Conservation (phyloP, 2,888 invertebrate species). For the Cerastoderma edule region DNA sequence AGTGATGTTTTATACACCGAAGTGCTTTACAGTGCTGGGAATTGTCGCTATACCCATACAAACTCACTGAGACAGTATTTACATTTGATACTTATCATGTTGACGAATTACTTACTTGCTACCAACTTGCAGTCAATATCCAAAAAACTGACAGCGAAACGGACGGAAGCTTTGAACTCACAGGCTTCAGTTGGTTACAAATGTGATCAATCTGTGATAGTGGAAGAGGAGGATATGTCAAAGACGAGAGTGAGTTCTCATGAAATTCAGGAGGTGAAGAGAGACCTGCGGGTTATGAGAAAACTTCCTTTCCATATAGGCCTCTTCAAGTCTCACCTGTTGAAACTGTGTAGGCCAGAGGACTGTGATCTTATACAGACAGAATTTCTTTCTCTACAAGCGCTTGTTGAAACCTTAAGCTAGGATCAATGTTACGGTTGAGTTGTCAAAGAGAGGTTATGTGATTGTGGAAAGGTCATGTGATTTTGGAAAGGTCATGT, state of each 20-base stretch:
- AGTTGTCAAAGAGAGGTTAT: too few relatives aligned
- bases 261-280: constrained; percentile 4
- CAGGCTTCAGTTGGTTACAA: neutral
- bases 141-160: neutral
- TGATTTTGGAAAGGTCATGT: too few relatives aligned
- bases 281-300: constrained; percentile 35
- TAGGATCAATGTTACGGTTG: too few relatives aligned
- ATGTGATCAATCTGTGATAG: neutral
- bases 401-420: neutral
- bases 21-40: constrained; percentile 48
- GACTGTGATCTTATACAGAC: constrained; percentile 19
- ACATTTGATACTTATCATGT: constrained; percentile 29
- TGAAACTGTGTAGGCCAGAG: constrained; percentile 36
- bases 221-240: neutral
- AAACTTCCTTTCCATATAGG: constrained; percentile 28
- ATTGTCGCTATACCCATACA: constrained; percentile 37
- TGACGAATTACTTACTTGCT: constrained; percentile 33
- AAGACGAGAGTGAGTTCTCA: neutral
- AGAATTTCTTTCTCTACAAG: constrained; percentile 14
- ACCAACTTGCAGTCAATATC: constrained; percentile 22
- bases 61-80: constrained; percentile 28
- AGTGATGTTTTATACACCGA: constrained; percentile 64
- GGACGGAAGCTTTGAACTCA: neutral
- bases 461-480: too few relatives aligned
- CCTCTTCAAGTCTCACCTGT: constrained; percentile 37